These are phyloP conservation scores for Leptothorax acervorum DNA, from an alignment of 2,888 invertebrate species.

Conservation along the genomic window DNA sequence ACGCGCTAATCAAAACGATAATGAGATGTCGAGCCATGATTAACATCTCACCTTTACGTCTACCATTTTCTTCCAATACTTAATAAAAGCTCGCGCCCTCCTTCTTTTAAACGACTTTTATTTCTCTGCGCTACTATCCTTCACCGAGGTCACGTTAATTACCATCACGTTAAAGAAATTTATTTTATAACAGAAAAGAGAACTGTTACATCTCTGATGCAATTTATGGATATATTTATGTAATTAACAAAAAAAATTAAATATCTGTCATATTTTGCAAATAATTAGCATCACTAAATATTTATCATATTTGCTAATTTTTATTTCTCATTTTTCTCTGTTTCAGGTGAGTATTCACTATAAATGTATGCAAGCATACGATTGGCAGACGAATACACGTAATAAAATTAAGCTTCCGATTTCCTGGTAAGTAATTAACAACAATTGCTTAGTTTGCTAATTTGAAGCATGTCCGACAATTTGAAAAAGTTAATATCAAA, in stretches of 20 bases:
- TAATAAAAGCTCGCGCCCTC: constrained; percentile 55
- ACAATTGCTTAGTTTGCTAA: neutral
- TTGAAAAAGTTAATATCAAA: neutral
- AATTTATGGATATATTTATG: constrained; percentile 1
- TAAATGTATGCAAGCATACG: constrained; percentile 3
- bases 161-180: constrained; percentile 27
- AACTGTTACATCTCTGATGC: neutral
- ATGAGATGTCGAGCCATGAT: constrained; percentile 79
- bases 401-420: neutral
- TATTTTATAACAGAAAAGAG: neutral
- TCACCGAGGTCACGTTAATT: constrained; percentile 36
- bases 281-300: neutral
- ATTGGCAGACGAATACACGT: neutral
- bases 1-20: constrained; percentile 80
- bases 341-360: constrained; percentile 69
- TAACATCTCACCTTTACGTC: constrained; percentile 76
- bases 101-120: constrained; percentile 49
- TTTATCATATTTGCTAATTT: constrained; percentile 40
- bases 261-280: constrained; percentile 9
- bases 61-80: constrained; percentile 61
- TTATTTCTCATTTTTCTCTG: constrained; percentile 48
- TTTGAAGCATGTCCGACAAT: neutral
- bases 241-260: constrained; percentile 8
- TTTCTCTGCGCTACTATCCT: constrained; percentile 45
- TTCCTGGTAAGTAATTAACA: constrained; percentile 56